Percentiles rank a stretch among this genome's conserved stretches.
Evolutionary conservation across 2,888 invertebrate species (phyloP).

Genomic region (Erebia palarica): DNA sequence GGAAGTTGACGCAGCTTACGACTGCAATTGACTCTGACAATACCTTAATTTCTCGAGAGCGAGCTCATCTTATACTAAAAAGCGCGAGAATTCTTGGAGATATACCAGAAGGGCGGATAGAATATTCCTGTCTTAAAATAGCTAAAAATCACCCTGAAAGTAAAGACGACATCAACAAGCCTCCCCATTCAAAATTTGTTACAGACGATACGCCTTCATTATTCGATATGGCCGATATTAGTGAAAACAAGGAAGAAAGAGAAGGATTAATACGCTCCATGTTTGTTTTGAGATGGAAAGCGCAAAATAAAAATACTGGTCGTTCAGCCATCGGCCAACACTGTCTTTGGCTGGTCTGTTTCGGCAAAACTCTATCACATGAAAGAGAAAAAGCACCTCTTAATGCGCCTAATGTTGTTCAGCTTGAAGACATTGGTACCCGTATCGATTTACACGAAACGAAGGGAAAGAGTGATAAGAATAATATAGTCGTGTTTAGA

Average conservation of each 20-base stretch:
- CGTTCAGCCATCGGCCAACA: conserved; percentile 86
- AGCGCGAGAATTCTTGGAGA: conserved; percentile 56
- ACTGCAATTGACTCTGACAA: conserved; percentile 56
- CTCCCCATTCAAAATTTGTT: conserved; percentile 48
- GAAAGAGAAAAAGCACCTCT: conserved; percentile 56
- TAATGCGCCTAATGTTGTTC: conserved; percentile 61
- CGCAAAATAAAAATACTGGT: conserved; percentile 79
- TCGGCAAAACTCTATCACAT: conserved; percentile 80
- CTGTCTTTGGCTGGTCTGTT: conserved; percentile 84
- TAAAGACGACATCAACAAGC: conserved; percentile 47
- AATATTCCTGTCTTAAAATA: conserved; percentile 63
- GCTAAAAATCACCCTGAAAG: conserved; percentile 55
- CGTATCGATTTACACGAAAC: conserved; percentile 48
- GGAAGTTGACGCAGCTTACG: conserved; percentile 78
- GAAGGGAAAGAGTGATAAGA: conserved; percentile 64
- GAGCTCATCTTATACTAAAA: conserved; percentile 67
- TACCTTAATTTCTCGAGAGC: conserved; percentile 62
- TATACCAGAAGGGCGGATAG: conserved; percentile 54
- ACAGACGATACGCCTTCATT: conserved; percentile 44
- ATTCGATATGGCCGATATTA: conserved; percentile 37
- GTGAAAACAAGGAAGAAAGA: conserved; percentile 43
- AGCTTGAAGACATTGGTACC: conserved; percentile 60
- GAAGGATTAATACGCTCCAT: conserved; percentile 71
- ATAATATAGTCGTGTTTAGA: conserved; percentile 81
- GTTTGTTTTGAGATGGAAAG: conserved; percentile 80